A percentile compares a stretch with the other conserved stretches of the same genome.
Evolutionary conservation across 1,140 invertebrate species (phyloP).

Genomic region (Drosophila bipectinata): DNA sequence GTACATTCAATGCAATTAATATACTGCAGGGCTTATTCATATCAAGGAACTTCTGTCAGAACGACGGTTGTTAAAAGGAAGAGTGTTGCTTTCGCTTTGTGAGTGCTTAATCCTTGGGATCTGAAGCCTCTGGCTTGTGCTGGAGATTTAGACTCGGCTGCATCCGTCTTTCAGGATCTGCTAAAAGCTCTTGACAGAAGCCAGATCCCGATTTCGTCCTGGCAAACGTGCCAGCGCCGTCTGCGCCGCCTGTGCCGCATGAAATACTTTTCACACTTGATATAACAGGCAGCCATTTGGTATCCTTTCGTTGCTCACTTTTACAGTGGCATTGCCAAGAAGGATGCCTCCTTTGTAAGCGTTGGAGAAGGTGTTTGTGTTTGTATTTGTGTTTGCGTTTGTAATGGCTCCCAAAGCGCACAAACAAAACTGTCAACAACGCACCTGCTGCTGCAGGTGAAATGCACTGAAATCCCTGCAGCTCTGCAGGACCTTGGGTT

Average conservation of each 20-base stretch:
- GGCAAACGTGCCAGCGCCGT: constrained; percentile 15
- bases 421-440: constrained; percentile 69
- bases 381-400: constrained; percentile 40
- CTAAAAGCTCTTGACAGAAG: constrained; percentile 26
- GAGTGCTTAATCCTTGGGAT: constrained; percentile 25
- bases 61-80: background rate
- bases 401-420: constrained; percentile 69
- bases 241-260: constrained; percentile 4
- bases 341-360: constrained; percentile 1
- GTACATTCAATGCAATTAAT: constrained; percentile 10
- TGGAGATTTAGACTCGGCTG: constrained; percentile 15
- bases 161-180: constrained; percentile 1
- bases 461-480: constrained; percentile 14
- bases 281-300: constrained; percentile 65
- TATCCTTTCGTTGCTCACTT: constrained; percentile 50
- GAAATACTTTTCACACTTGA: constrained; percentile 74
- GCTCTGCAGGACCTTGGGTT: too few relatives aligned
- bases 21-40: constrained; percentile 1
- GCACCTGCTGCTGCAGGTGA: constrained; percentile 11
- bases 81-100: constrained; percentile 4
- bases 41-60: constrained; percentile 14
- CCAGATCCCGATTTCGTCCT: constrained; percentile 45
- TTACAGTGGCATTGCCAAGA: constrained; percentile 36
- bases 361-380: constrained; percentile 5
- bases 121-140: constrained; percentile 6